Evolutionary conservation across 2,113 vertebrate genomes (phyloP), one percentile per base, ranked within the genome.

Genomic region (Platanista minor): DNA sequence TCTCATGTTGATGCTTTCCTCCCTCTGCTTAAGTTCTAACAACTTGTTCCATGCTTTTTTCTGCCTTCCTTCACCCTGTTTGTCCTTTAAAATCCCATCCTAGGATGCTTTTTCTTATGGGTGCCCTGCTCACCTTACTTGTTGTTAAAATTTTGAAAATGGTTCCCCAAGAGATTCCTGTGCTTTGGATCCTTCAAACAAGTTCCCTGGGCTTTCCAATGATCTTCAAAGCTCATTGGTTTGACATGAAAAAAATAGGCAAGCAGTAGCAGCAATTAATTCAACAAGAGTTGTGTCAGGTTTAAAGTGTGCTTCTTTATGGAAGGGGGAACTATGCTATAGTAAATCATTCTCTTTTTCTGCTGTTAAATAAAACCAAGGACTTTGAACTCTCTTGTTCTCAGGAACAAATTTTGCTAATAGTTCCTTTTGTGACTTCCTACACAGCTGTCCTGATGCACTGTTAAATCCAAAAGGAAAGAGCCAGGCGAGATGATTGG

Each of bases 101-200:
- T 6, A 4, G 2, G 1, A 41, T 25, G 8, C 36, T 59, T 20
- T 59, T 20, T 5, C 8, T 82, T 31, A 5, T 9, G 9, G 12
- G 1, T 49, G 2, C 21, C 43, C 39, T 74, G 6, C 29, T 77
- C 15, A 29, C 3, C 5, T 27, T 39, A 57, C 33, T 41, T 94
- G 86, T 95, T 96, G 93, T 61, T 96, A 96, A 93, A 87, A 78
- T 95, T 97, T 98, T 97, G 59, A 72, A 96, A 74, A 86, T 64
- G 8, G 41, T 69, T 62, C 98, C 94, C 98, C 67, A 75, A 97
- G 91, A 98, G 88, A 96, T 33, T 87, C 62, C 90, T 92, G 8
- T 77, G 59, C 87, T 62, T 91, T 64, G 72, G 77, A 14, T 64
- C 18, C 23, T 94, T 86, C 23, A 71, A 8, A n/a, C 59, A 20